phyloP scores from a whole-genome alignment of 2,797 vertebrate genomes.

The Peromyscus nudipes region DNA sequence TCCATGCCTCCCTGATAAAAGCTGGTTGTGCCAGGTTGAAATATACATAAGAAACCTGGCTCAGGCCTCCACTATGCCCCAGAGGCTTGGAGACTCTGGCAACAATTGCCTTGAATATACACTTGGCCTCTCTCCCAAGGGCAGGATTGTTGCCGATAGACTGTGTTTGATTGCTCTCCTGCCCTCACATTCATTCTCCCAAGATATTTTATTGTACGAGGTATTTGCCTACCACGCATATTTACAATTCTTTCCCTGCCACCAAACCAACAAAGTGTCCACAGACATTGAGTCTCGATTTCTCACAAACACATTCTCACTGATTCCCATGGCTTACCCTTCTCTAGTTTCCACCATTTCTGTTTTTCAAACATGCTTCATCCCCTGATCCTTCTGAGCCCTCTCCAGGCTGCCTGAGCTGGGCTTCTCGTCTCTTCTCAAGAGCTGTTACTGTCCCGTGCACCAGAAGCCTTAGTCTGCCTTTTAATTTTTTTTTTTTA shows the following conservation, averaged over 20 bases:
- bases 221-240: slow-evolving; percentile 74
- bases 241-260: slow-evolving; percentile 73
- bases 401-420: not conserved
- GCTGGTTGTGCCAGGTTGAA: not conserved
- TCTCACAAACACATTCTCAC: slow-evolving; percentile 68
- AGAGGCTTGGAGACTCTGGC: slow-evolving; percentile 38
- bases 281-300: slow-evolving; percentile 63
- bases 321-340: slow-evolving; percentile 54
- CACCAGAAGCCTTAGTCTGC: not conserved
- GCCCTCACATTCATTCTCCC: slow-evolving; percentile 62
- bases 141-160: slow-evolving; percentile 25
- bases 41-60: slow-evolving; percentile 26
- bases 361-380: not conserved
- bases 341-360: slow-evolving; percentile 5
- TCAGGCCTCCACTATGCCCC: slow-evolving; percentile 16
- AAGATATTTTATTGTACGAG: slow-evolving; percentile 69
- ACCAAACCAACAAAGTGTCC: slow-evolving; percentile 79
- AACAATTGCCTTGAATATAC: slow-evolving; percentile 44
- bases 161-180: slow-evolving; percentile 59
- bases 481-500: not conserved
- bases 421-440: not conserved
- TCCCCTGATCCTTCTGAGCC: not conserved
- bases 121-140: slow-evolving; percentile 72
- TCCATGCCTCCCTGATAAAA: not conserved
- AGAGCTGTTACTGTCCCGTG: not conserved